Evolutionary conservation across 2,797 vertebrate species (phyloP).

Genomic region (Xiphorhynchus erythropygius): DNA sequence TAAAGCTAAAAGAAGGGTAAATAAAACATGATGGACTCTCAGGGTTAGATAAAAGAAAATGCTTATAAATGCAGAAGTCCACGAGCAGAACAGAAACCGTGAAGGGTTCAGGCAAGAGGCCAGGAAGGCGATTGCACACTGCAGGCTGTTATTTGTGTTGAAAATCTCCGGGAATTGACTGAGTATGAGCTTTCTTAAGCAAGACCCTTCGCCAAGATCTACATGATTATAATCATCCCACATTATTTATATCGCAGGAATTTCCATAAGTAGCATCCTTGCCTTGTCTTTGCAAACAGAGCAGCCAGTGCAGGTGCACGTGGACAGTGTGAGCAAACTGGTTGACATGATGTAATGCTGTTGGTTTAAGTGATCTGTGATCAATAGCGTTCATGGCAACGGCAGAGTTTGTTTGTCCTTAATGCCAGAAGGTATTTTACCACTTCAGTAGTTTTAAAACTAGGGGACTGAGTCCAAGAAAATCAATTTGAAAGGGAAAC

Average conservation of each 20-base stretch:
- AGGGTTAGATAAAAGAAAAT: conserved; percentile 33
- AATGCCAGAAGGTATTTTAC: background rate
- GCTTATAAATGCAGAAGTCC: conserved; percentile 44
- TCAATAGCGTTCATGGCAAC: background rate
- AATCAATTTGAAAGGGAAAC: background rate
- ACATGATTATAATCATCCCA: background rate
- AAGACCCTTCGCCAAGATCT: background rate
- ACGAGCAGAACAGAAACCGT: background rate
- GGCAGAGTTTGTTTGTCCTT: background rate
- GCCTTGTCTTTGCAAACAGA: background rate
- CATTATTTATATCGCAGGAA: background rate
- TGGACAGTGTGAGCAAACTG: background rate
- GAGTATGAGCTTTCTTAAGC: background rate
- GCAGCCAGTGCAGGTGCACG: background rate
- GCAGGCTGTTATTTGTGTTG: background rate
- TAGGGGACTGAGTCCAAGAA: background rate
- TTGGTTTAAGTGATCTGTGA: conserved; percentile 1
- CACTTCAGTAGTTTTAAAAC: conserved; percentile 1
- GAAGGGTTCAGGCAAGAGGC: conserved; percentile 35
- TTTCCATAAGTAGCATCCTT: background rate
- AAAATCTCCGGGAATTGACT: background rate
- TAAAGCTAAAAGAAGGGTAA: conserved; percentile 46
- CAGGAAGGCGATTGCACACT: background rate
- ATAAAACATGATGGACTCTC: conserved; percentile 49
- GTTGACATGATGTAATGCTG: background rate